Base-by-base conservation (phyloP, 2,113 vertebrate species). In the Dissostichus mawsoni region DNA sequence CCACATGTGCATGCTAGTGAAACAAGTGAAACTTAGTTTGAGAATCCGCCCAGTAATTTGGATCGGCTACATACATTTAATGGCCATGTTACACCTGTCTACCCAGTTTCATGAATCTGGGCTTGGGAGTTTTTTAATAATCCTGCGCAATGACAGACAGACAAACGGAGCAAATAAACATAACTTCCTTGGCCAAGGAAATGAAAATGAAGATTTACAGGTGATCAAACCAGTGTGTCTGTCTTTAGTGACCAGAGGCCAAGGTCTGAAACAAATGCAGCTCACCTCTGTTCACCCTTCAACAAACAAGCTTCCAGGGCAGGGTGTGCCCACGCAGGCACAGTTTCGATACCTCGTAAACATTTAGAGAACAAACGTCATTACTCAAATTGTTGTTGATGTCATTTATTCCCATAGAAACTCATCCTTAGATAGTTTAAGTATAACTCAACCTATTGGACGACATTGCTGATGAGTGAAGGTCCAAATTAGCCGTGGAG, bases 401-500 rank as follows among this genome's bases (percentile, higher is more conserved):
- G 50, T 18, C 70, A 62, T 71, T 88, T 72, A 47, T 50, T 41
- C 11, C 47, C 52, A 66, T 72, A 67, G 59, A 72, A 80, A 72
- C 2, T 44, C 7, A 0, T 48, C 51, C 36, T 62, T 11, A 72
- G 41, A 47, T 20, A 48, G 23, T 74, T 51, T 6, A 52, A 72
- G 16, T 65, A 17, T 56, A 52, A 79, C 59, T 81, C 58, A 71
- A 58, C 47, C 44, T 69, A 63, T 77, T 48, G 36, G 23, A 5
- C 29, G 56, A 65, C 77, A 7, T 52, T 51, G 55, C 44, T 71
- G 67, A 72, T 66, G 69, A 77, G 59, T 59, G 55, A 76, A 87
- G 68, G 80, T 61, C 81, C 79, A 90, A 78, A 85, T 90, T 85
- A 83, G 58, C 57, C 67, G 67, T 69, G 68, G 76, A 81, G 74